Evolutionary conservation across 2,797 vertebrate species (phyloP).

Genomic region (Sandelia bainsii): DNA sequence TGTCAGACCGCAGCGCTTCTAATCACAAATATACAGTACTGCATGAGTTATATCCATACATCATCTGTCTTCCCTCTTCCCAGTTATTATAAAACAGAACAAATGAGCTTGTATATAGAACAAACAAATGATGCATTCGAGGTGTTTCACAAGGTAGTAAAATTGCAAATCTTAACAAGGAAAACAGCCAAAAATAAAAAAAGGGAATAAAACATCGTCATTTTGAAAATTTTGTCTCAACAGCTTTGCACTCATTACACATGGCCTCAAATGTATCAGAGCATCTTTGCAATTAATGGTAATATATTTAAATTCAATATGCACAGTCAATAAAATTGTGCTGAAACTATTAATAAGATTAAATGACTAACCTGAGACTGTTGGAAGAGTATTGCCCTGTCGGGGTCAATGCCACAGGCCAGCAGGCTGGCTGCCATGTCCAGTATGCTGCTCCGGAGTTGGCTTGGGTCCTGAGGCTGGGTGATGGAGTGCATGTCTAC

Average conservation of each 20-base stretch:
- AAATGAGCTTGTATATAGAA: not conserved
- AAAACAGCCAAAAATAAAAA: too few relatives aligned
- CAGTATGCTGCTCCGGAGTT: slow-evolving; percentile 87
- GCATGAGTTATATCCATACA: too few relatives aligned
- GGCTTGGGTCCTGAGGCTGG: slow-evolving; percentile 87
- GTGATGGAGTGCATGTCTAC: slow-evolving; percentile 97
- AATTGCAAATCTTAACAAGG: too few relatives aligned
- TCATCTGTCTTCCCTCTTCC: not conserved
- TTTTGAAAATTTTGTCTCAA: too few relatives aligned
- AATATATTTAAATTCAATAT: not conserved
- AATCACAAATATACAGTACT: too few relatives aligned
- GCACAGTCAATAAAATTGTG: too few relatives aligned
- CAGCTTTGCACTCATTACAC: not conserved
- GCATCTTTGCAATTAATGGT: not conserved
- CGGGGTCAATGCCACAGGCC: slow-evolving; percentile 92
- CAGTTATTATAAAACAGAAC: not conserved
- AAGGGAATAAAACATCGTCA: too few relatives aligned
- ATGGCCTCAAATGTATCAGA: not conserved
- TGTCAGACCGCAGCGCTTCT: not conserved
- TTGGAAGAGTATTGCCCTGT: slow-evolving; percentile 90
- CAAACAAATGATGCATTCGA: too few relatives aligned
- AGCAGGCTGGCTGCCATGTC: slow-evolving; percentile 93
- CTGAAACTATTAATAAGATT: too few relatives aligned
- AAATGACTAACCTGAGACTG: slow-evolving; percentile 91
- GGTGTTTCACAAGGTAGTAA: too few relatives aligned